Conservation (phyloP, 2,888 invertebrate species). For the Amphipoea oculea region DNA sequence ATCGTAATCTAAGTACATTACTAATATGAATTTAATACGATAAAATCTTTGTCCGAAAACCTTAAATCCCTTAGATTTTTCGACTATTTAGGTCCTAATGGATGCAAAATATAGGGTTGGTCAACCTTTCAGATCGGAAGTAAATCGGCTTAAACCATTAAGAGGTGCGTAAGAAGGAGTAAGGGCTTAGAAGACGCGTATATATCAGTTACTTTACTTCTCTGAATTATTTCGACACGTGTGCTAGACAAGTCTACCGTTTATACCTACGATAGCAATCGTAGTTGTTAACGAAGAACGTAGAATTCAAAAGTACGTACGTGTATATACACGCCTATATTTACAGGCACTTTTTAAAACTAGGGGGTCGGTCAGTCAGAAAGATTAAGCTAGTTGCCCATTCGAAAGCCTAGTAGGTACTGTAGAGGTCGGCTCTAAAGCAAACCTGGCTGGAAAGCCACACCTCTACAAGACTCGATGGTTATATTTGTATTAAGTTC, state of each 20-base stretch:
- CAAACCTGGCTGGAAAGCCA: too few relatives aligned
- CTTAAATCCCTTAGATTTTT: conserved; percentile 6
- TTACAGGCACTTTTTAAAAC: too few relatives aligned
- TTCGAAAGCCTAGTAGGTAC: too few relatives aligned
- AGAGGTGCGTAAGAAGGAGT: conserved; percentile 1
- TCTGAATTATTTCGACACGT: conserved; percentile 30
- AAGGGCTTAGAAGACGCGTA: background rate
- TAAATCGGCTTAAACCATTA: conserved; percentile 46
- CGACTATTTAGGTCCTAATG: conserved; percentile 35
- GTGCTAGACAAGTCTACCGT: background rate
- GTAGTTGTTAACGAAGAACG: background rate
- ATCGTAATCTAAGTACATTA: background rate
- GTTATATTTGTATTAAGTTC: too few relatives aligned
- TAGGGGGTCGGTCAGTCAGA: too few relatives aligned
- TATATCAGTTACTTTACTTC: background rate
- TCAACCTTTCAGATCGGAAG: conserved; percentile 7
- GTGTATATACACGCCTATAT: background rate
- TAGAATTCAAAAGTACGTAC: background rate
- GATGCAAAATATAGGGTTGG: conserved; percentile 23
- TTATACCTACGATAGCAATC: too few relatives aligned
- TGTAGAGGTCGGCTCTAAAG: too few relatives aligned
- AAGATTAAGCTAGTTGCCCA: too few relatives aligned
- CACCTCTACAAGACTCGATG: too few relatives aligned
- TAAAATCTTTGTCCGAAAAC: background rate
- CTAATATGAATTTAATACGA: background rate